phyloP scores from a whole-genome alignment of 2,888 invertebrate genomes.

The Venusia cambrica region DNA sequence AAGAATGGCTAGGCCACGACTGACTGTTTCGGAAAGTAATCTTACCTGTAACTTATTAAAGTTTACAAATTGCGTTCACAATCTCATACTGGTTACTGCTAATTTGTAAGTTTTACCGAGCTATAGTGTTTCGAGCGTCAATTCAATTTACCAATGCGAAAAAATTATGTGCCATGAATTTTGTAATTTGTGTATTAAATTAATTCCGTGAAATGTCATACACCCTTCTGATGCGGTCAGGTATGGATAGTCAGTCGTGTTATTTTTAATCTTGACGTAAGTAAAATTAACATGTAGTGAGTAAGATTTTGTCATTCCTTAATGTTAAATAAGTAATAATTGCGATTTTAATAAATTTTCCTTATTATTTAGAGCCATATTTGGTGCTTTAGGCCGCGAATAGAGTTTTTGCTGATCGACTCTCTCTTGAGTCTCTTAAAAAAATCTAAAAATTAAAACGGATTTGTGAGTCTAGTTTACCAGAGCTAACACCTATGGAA shows the following conservation, averaged over 20 bases:
- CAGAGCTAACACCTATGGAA: too few species aligned
- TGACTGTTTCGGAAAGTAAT: slow-evolving; percentile 16
- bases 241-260: slow-evolving; percentile 23
- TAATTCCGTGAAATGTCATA: slow-evolving; percentile 2
- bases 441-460: too few species aligned
- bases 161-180: slow-evolving; percentile 26
- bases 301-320: slow-evolving; percentile 47
- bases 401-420: too few species aligned
- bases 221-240: slow-evolving; percentile 18
- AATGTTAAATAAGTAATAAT: slow-evolving; percentile 27
- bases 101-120: slow-evolving; percentile 18
- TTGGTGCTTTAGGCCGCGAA: slow-evolving; percentile 22
- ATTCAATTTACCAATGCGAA: slow-evolving; percentile 16
- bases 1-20: slow-evolving; percentile 21
- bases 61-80: slow-evolving; percentile 14
- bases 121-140: slow-evolving; percentile 13
- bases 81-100: too few species aligned
- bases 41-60: slow-evolving; percentile 8
- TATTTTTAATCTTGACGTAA: slow-evolving; percentile 27
- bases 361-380: slow-evolving; percentile 21
- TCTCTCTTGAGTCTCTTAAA: too few species aligned
- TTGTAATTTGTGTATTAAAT: slow-evolving; percentile 16
- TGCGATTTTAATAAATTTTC: slow-evolving; percentile 23
- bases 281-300: slow-evolving; percentile 17
- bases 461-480: too few species aligned